Evolutionary conservation across 2,113 vertebrate species (phyloP).

Genomic region (Ploceus nigricollis): DNA sequence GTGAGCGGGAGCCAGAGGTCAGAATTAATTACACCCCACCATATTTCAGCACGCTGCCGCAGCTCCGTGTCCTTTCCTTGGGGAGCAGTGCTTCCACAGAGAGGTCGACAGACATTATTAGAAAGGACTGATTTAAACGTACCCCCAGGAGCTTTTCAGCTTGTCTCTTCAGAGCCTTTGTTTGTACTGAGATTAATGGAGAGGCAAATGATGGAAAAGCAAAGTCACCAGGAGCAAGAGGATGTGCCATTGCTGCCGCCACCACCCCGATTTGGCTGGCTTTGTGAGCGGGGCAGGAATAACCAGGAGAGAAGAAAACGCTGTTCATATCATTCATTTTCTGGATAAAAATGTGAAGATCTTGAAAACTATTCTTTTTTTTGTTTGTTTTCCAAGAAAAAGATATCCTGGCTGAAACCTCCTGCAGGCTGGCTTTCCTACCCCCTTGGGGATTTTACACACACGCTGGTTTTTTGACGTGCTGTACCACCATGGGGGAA

Average conservation of each 20-base stretch:
- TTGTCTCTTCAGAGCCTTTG: constrained; percentile 71
- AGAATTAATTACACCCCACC: constrained; percentile 74
- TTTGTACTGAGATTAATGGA: constrained; percentile 73
- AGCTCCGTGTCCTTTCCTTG: constrained; percentile 55
- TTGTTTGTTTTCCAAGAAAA: neutral
- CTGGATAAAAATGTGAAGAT: neutral
- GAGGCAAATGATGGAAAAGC: constrained; percentile 43
- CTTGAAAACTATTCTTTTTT: neutral
- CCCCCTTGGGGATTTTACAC: neutral
- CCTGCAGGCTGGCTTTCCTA: neutral
- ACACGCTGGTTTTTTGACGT: accelerated
- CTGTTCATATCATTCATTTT: neutral
- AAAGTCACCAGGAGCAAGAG: constrained; percentile 40
- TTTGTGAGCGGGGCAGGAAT: neutral
- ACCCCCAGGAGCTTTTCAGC: constrained; percentile 74
- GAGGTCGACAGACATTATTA: constrained; percentile 65
- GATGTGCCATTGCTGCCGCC: neutral
- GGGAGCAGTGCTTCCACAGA: constrained; percentile 60
- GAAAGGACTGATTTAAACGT: constrained; percentile 70
- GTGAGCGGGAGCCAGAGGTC: constrained; percentile 64
- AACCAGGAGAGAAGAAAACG: neutral
- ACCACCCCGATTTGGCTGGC: neutral
- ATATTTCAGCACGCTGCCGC: constrained; percentile 33
- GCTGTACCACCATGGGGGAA: neutral
- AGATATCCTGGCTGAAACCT: neutral